Conservation (phyloP, 2,888 invertebrate genomes). For the Acanthacorydalis orientalis region DNA sequence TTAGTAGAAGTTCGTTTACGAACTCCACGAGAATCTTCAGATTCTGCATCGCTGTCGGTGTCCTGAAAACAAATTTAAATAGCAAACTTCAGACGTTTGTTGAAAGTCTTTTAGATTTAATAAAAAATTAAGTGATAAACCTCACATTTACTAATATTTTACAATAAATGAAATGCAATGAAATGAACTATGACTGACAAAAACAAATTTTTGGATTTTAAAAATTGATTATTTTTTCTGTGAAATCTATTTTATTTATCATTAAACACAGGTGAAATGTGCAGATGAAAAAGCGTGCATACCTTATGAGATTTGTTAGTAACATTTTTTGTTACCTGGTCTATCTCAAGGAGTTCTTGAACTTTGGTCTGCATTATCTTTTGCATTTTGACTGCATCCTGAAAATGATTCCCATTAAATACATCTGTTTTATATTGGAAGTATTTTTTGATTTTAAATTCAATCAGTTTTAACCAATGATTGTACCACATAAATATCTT, state of each 20-base stretch:
- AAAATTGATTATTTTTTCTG: background rate
- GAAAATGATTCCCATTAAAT: slow-evolving; percentile 13
- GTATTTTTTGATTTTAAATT: background rate
- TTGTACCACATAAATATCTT: background rate
- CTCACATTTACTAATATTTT: background rate
- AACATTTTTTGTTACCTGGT: slow-evolving; percentile 35
- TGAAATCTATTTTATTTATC: background rate
- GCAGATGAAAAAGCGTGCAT: slow-evolving; percentile 12
- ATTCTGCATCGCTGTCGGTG: slow-evolving; percentile 32
- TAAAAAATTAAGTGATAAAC: background rate
- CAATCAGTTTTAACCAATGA: background rate
- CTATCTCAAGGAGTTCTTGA: slow-evolving; percentile 47
- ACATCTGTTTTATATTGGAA: slow-evolving; percentile 4
- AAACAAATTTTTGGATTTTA: background rate
- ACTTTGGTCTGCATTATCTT: slow-evolving; percentile 54
- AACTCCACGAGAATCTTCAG: slow-evolving; percentile 17
- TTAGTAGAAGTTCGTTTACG: slow-evolving; percentile 20
- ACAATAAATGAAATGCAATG: background rate
- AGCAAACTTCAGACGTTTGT: background rate
- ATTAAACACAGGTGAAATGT: too few species aligned
- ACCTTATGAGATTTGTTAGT: slow-evolving; percentile 27
- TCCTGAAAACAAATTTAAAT: slow-evolving; percentile 20
- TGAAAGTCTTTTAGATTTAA: background rate
- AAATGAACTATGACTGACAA: background rate
- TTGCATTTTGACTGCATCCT: slow-evolving; percentile 58